Conservation (phyloP, 2,888 invertebrate genomes). For the Chironomus riparius region DNA sequence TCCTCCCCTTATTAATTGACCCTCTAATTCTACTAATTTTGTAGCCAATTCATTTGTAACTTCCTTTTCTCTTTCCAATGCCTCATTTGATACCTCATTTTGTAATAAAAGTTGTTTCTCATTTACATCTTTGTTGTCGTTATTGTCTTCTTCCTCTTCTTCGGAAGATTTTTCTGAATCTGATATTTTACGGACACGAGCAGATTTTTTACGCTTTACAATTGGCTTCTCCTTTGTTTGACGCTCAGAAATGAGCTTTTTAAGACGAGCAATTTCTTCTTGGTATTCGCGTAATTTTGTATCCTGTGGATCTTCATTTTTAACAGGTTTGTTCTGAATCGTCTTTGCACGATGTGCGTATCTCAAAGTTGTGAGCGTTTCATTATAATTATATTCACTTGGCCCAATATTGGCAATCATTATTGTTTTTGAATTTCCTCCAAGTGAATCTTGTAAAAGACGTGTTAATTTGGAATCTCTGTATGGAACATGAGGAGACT, state of each 20-base stretch:
- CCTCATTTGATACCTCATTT: slow-evolving; percentile 30
- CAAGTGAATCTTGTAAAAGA: slow-evolving; percentile 92
- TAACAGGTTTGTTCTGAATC: slow-evolving; percentile 95
- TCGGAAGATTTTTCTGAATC: slow-evolving; percentile 40
- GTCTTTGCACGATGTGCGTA: slow-evolving; percentile 97
- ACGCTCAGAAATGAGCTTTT: slow-evolving; percentile 41
- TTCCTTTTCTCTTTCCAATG: slow-evolving; percentile 52
- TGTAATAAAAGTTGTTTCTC: slow-evolving; percentile 14
- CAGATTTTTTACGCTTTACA: slow-evolving; percentile 31
- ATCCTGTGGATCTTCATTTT: slow-evolving; percentile 99
- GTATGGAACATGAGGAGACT: slow-evolving; percentile 93
- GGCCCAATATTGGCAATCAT: slow-evolving; percentile 99
- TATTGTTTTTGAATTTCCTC: slow-evolving; percentile 97
- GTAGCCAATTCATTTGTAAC: slow-evolving; percentile 66
- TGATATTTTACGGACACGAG: slow-evolving; percentile 30
- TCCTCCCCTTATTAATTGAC: slow-evolving; percentile 87
- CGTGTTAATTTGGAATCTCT: slow-evolving; percentile 95
- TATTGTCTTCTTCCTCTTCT: slow-evolving; percentile 38
- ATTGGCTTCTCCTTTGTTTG: slow-evolving; percentile 38
- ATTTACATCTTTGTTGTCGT: slow-evolving; percentile 37
- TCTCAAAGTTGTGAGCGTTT: slow-evolving; percentile 89
- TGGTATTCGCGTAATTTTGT: slow-evolving; percentile 92
- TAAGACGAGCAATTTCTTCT: slow-evolving; percentile 76
- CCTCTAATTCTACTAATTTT: slow-evolving; percentile 79
- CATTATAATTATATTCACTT: slow-evolving; percentile 95